Evolutionary conservation across 2,113 vertebrate genomes (phyloP).

Genomic region (Cyphomyrus discorhynchus): DNA sequence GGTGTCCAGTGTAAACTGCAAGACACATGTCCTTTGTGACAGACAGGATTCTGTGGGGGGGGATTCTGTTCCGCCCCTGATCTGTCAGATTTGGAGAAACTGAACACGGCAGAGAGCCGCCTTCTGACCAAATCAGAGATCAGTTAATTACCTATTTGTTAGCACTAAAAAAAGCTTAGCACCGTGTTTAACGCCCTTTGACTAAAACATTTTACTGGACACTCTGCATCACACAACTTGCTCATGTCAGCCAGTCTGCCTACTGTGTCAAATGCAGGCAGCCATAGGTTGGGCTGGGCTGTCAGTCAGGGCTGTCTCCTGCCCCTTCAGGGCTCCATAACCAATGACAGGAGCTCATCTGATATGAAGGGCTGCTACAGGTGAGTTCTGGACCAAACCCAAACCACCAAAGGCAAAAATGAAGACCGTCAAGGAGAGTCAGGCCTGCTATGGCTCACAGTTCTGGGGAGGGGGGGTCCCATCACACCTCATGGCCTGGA

Average conservation of each 20-base stretch:
- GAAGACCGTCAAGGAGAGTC: not conserved
- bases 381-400: not conserved
- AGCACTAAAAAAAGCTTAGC: not conserved
- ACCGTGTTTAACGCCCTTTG: not conserved
- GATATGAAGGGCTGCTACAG: not conserved
- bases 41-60: not conserved
- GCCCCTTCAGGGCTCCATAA: not conserved
- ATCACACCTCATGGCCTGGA: slow-evolving; percentile 49
- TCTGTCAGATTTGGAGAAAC: not conserved
- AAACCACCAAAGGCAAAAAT: not conserved
- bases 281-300: not conserved
- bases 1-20: not conserved
- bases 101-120: not conserved
- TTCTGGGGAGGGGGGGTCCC: slow-evolving; percentile 16
- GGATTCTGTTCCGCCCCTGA: not conserved
- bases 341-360: not conserved
- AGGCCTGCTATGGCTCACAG: not conserved
- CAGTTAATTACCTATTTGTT: not conserved
- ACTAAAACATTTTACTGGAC: not conserved
- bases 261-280: not conserved
- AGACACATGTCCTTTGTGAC: not conserved
- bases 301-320: not conserved
- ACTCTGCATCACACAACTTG: not conserved
- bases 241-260: not conserved
- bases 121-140: not conserved